Base-by-base conservation (phyloP, 2,797 vertebrate species). In the Crossoptilon crossoptilon region DNA sequence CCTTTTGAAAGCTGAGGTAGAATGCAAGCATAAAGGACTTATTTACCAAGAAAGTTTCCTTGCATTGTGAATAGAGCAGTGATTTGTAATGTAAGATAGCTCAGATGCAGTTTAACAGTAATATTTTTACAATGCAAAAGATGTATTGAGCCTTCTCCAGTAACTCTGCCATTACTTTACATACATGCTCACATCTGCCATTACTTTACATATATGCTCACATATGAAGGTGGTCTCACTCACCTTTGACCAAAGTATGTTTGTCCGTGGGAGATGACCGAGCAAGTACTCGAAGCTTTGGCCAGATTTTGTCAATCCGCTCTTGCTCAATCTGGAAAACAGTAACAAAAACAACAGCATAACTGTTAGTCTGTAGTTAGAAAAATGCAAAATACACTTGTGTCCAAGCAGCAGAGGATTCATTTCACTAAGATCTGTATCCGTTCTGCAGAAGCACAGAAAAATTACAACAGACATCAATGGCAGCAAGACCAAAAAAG, bases 241-340 rank as follows among this genome's bases (percentile, higher is more conserved):
- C 87, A 99, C 99, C 99, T 99, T 99, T 99, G 49, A 99, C 99
- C 94, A 99, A 90, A 7, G 99, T 99, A 91, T 99, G 99, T 90
- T 99, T 99, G 97, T 99, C 99, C 0, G 99, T 99, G 58, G 97
- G 98, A 69, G 98, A 98, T 13, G 98, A 99, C 83, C 99, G 98
- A 84, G 99, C 99, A 11, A 99, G 98, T 76, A 99, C 99, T 60
- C 99, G 97, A 33, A 99, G 97, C 95, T 99, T 99, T 46, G 99
- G 99, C 99, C 99, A 99, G 97, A 99, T 98, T 96, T 99, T 99
- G 97, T 99, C 99, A 31, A 99, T 98, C 39, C 98, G 97, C 93
- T 99, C 99, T 96, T 99, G 99, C 73, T 99, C 98, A 60, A 99
- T 98, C 99, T 97, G 90, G 33, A 95, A 31, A 70, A 75, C 41